Percentiles rank a stretch among this genome's conserved stretches.
These are phyloP conservation scores for Zoroaster sp. DNA, from an alignment of 53 echinoderm and acorn worm genomes.

Conservation along the genomic window DNA sequence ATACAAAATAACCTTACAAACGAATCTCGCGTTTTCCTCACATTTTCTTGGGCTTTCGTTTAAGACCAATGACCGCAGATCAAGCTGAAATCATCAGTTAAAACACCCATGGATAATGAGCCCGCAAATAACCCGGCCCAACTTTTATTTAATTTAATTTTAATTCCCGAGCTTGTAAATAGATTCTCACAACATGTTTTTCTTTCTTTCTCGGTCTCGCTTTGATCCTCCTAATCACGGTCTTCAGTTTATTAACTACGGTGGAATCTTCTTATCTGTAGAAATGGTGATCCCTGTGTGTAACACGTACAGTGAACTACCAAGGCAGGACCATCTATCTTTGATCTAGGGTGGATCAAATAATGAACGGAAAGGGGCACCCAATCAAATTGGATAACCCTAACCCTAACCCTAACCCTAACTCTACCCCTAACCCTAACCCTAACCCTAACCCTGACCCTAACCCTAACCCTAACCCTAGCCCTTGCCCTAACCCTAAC, in stretches of 20 bases:
- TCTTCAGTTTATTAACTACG: not conserved
- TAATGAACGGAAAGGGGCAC: no score
- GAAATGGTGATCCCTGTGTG: not conserved
- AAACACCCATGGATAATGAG: constrained; percentile 11
- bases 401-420: no score
- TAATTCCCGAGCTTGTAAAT: constrained; percentile 2
- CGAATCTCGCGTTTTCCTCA: not conserved
- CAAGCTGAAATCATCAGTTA: not conserved
- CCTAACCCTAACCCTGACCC: no score
- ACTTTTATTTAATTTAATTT: not conserved
- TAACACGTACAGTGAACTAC: not conserved
- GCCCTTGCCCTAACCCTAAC: no score
- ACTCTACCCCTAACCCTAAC: no score
- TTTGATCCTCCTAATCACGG: constrained; percentile 7
- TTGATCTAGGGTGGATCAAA: no score
- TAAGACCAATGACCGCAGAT: constrained; percentile 21
- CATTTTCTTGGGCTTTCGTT: not conserved
- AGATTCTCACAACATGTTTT: not conserved
- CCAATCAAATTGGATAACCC: no score
- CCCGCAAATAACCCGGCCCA: not conserved
- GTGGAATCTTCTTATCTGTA: not conserved
- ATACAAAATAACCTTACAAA: not conserved
- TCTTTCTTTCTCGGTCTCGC: not conserved
- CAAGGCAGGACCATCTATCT: no score
- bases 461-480: no score